phyloP scores from a whole-genome alignment of 1,140 invertebrate genomes.

The Hyposmocoma kahamanoa region DNA sequence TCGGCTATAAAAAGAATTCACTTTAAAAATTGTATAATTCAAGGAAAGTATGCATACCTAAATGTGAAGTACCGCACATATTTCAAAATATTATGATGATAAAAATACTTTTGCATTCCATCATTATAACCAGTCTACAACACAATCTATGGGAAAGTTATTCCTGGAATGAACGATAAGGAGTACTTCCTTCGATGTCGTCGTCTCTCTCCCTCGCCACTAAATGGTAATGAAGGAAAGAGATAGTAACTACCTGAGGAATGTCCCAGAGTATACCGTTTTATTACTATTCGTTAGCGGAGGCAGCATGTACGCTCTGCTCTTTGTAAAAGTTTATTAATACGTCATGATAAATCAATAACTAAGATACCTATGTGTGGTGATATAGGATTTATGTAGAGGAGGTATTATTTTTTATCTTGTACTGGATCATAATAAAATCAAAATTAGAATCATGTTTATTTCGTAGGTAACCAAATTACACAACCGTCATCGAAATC shows the following conservation, averaged over 20 bases:
- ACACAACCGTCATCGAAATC: too few relatives aligned
- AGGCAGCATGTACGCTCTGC: neutral
- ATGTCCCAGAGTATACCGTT: slow-evolving; percentile 47
- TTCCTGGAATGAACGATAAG: slow-evolving; percentile 67
- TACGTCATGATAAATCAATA: too few relatives aligned
- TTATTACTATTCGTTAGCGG: slow-evolving; percentile 44
- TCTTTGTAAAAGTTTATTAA: neutral
- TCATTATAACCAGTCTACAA: slow-evolving; percentile 35
- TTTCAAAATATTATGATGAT: slow-evolving; percentile 21
- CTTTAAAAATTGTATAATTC: too few relatives aligned
- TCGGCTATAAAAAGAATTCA: too few relatives aligned
- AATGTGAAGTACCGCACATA: too few relatives aligned
- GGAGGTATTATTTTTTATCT: too few relatives aligned
- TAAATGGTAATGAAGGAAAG: slow-evolving; percentile 12
- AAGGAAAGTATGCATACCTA: too few relatives aligned
- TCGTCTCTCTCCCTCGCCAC: slow-evolving; percentile 28
- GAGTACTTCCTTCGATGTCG: slow-evolving; percentile 43
- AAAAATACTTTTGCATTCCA: slow-evolving; percentile 59
- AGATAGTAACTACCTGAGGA: slow-evolving; percentile 33
- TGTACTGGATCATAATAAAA: too few relatives aligned
- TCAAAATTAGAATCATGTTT: too few relatives aligned
- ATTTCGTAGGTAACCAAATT: too few relatives aligned
- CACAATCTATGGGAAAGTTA: slow-evolving; percentile 68
- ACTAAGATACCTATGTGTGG: too few relatives aligned
- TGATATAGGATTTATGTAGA: too few relatives aligned